Conservation (phyloP, 35 echinoderm and acorn worm genomes). For the Lytechinus pictus region DNA sequence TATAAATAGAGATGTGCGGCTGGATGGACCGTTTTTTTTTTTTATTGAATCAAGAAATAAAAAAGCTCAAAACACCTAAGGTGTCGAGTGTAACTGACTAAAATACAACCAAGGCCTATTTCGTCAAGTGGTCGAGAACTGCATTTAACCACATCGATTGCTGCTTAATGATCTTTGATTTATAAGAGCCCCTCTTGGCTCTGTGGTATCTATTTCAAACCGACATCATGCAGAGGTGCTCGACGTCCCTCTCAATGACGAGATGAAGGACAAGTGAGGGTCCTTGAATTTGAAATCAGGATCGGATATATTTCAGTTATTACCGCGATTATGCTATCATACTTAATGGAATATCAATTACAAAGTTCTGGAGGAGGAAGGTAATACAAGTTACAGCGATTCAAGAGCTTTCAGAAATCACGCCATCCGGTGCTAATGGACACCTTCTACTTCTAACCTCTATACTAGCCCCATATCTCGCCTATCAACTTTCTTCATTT, state of each 20-base stretch:
- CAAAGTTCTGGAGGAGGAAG: not conserved
- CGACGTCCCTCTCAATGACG: not conserved
- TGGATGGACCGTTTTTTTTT: not conserved
- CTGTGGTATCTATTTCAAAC: not conserved
- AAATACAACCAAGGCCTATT: not conserved
- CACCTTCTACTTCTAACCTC: not conserved
- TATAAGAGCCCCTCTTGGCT: not conserved
- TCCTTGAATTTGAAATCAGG: not conserved
- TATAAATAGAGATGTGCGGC: not conserved
- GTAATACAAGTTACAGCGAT: not conserved
- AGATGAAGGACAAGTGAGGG: not conserved
- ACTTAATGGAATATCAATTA: not conserved
- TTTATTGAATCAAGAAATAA: not conserved
- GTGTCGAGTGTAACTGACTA: not conserved
- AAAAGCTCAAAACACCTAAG: not conserved
- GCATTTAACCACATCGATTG: not conserved
- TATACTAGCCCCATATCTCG: too few relatives aligned
- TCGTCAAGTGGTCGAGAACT: not conserved
- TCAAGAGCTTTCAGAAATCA: not conserved
- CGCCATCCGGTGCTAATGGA: not conserved
- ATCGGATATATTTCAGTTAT: not conserved
- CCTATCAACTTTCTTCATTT: too few relatives aligned
- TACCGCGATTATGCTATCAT: not conserved
- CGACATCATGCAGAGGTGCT: not conserved
- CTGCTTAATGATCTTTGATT: conserved; percentile 19